A percentile compares a stretch with the other conserved stretches of the same genome.
phyloP scores from a whole-genome alignment of 2,113 vertebrate genomes.

The Vulpes vulpes region DNA sequence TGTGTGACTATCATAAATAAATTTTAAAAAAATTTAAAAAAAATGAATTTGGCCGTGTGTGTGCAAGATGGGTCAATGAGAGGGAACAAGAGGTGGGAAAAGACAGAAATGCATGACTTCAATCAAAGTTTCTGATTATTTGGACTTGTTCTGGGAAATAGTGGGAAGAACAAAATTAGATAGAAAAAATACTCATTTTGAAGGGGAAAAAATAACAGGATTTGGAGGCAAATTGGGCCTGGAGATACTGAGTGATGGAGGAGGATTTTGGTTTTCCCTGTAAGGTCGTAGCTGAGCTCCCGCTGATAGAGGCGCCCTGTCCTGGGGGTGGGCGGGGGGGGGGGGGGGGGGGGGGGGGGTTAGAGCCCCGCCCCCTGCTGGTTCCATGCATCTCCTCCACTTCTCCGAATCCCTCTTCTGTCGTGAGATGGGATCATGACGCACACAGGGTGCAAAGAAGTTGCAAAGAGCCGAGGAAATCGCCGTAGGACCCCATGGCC shows the following conservation, averaged over 20 bases:
- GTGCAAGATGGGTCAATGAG: background rate
- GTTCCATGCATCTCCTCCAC: background rate
- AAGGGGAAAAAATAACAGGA: background rate
- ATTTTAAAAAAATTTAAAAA: too few relatives aligned
- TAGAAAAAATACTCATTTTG: background rate
- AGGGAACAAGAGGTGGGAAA: background rate
- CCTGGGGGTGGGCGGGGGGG: background rate
- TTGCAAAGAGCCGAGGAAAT: background rate
- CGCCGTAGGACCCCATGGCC: background rate
- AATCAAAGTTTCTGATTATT: background rate
- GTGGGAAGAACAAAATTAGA: background rate
- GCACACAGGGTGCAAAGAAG: background rate
- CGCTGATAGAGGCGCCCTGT: background rate
- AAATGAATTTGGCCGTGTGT: background rate
- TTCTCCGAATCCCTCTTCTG: background rate
- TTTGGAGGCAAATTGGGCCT: background rate
- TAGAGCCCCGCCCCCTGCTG: accelerated
- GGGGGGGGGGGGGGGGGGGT: accelerated
- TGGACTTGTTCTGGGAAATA: slow-evolving; percentile 11
- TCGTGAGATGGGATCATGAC: background rate
- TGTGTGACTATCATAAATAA: too few relatives aligned
- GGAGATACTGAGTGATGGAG: background rate
- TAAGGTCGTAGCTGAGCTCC: background rate
- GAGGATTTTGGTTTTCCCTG: background rate
- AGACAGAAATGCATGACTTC: background rate